A percentile compares a stretch with the other conserved stretches of the same genome.
phyloP scores from a whole-genome alignment of 1,140 invertebrate species.

The Bacillus rossius region DNA sequence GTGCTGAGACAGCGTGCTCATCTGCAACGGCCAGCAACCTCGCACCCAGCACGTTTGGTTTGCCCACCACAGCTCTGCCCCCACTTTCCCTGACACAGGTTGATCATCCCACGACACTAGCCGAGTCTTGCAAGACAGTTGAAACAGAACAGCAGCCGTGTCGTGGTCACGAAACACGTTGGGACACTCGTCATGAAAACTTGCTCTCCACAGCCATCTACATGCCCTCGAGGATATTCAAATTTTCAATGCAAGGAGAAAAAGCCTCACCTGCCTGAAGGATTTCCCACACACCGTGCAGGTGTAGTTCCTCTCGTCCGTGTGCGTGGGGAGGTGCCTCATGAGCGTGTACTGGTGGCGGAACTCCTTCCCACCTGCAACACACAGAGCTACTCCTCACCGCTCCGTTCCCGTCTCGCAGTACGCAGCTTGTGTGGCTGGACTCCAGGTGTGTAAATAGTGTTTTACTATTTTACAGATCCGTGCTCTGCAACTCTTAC shows the following conservation, averaged over 20 bases:
- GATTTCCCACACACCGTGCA: conserved; percentile 73
- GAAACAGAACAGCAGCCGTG: too few species aligned
- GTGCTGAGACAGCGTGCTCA: conserved; percentile 67
- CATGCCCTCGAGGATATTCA: too few species aligned
- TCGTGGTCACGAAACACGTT: too few species aligned
- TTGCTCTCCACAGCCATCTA: too few species aligned
- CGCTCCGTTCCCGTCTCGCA: too few species aligned
- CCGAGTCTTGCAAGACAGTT: background rate
- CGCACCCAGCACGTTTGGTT: background rate
- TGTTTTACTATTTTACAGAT: too few species aligned
- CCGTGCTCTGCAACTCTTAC: too few species aligned
- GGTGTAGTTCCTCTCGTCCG: conserved; percentile 75
- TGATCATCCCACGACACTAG: background rate
- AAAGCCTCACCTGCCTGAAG: conserved; percentile 54
- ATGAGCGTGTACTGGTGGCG: conserved; percentile 69
- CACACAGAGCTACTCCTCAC: background rate
- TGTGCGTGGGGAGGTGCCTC: conserved; percentile 77
- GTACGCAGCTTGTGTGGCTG: too few species aligned
- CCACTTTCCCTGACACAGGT: background rate
- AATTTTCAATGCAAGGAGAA: background rate
- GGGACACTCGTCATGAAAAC: too few species aligned
- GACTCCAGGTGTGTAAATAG: too few species aligned
- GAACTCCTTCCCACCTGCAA: conserved; percentile 52
- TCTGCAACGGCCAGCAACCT: conserved; percentile 12
- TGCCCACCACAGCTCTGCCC: background rate